Base-by-base conservation (phyloP, 2,888 invertebrate species). In the Entomobrya multifasciata region DNA sequence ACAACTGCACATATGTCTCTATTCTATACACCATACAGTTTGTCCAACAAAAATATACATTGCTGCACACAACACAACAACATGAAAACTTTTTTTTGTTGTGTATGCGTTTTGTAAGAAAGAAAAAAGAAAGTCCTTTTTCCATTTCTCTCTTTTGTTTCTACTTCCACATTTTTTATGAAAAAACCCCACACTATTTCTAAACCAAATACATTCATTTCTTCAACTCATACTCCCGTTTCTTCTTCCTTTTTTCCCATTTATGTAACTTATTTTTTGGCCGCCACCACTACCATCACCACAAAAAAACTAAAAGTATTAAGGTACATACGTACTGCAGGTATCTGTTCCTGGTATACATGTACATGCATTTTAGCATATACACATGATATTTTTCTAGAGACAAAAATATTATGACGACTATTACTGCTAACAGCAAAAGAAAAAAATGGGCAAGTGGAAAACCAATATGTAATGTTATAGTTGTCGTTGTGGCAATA, bases 371-470 rank as follows among this genome's bases (percentile, higher is more conserved):
- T 17, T 67, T n/a, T 67, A n/a, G n/a, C n/a, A n/a, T n/a, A n/a
- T n/a, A n/a, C n/a, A n/a, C n/a, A n/a, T n/a, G n/a, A n/a, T n/a
- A n/a, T n/a, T n/a, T 36, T 6, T 36, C 4, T 36, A 36, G 8
- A 36, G 36, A 36, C 36, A 36, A 6, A 72, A 52, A 72, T 70
- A 22, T 70, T 70, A 72, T 27, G 44, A 25, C 47, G 41, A 70
- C 22, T 47, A 67, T 52, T 8, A 80, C 57, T 74, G 60, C 72
- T 60, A 82, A 70, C 25, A 81, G 74, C 74, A 47, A 76, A 76
- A 72, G n/a, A n/a, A 36, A 36, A 36, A 36, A 49, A 44, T 52
- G 65, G 52, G 82, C 60, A 67, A 83, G 67, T 36, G 49, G 74
- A 57, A 11, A 74, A 36, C 41, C 22, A 52, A 70, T 80, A 55